phyloP scores from a whole-genome alignment of 2,797 vertebrate genomes.

The Chiroxiphia lanceolata region DNA sequence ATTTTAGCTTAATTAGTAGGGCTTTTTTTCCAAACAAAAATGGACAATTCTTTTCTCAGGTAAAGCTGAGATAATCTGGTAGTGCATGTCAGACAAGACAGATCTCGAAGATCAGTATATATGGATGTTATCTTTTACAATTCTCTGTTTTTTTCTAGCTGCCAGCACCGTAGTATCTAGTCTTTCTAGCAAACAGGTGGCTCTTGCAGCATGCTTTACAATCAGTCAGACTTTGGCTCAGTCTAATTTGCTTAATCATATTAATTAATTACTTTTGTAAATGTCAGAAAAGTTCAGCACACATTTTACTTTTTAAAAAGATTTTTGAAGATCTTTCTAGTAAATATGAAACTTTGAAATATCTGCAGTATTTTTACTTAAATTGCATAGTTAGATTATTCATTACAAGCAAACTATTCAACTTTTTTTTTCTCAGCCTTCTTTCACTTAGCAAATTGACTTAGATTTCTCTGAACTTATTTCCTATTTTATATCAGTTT shows the following conservation, averaged over 20 bases:
- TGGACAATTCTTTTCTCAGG: neutral
- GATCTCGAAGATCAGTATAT: conserved; percentile 4
- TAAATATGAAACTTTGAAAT: conserved; percentile 63
- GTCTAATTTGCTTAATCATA: conserved; percentile 72
- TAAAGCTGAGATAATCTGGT: neutral
- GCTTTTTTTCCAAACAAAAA: neutral
- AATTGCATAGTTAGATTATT: neutral
- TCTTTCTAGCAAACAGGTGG: conserved; percentile 71
- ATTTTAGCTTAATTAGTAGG: neutral
- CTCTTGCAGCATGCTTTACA: conserved; percentile 68
- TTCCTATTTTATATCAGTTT: neutral
- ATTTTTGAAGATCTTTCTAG: conserved; percentile 40
- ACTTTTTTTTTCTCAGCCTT: neutral
- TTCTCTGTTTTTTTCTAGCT: conserved; percentile 33
- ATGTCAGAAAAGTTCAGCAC: conserved; percentile 71
- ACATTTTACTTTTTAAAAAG: conserved; percentile 65
- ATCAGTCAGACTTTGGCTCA: conserved; percentile 71
- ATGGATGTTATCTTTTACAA: conserved; percentile 31
- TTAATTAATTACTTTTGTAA: conserved; percentile 74
- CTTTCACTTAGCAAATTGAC: neutral
- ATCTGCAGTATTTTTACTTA: conserved; percentile 21
- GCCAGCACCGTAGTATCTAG: conserved; percentile 58
- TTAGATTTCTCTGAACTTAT: neutral
- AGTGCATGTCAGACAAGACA: neutral
- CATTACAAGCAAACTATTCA: neutral